Conservation (phyloP, 2,888 invertebrate genomes). For the Heliconius sara region DNA sequence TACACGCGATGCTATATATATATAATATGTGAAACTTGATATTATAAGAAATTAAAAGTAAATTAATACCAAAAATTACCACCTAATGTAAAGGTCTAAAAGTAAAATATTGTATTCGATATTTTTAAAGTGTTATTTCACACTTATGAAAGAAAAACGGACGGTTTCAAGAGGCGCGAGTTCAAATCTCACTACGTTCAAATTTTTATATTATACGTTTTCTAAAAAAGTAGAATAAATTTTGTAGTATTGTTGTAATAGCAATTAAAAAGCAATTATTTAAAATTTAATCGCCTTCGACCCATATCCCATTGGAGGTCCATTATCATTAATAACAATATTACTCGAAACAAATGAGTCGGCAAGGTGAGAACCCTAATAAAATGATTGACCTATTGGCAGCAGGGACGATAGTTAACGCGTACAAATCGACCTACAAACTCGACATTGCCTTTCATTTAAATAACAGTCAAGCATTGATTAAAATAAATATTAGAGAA, state of each 20-base stretch:
- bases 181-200: no score
- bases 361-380: constrained; percentile 59
- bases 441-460: constrained; percentile 40
- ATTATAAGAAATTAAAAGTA: not conserved
- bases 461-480: constrained; percentile 30
- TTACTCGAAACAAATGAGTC: constrained; percentile 30
- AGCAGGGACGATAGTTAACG: constrained; percentile 62
- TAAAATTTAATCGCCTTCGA: not conserved
- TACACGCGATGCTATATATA: not conserved
- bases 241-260: not conserved
- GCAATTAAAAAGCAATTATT: not conserved
- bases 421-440: constrained; percentile 72
- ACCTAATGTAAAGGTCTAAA: not conserved
- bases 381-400: constrained; percentile 65
- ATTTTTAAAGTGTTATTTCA: no score
- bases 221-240: not conserved
- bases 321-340: constrained; percentile 36
- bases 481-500: constrained; percentile 26
- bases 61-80: not conserved
- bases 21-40: not conserved
- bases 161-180: no score
- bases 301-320: constrained; percentile 16
- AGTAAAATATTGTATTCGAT: no score
- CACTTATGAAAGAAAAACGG: no score
- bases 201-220: no score